A percentile compares a stretch with the other conserved stretches of the same genome.
Evolutionary conservation across 2,113 vertebrate species (phyloP).

Genomic region (Pygoscelis adeliae): DNA sequence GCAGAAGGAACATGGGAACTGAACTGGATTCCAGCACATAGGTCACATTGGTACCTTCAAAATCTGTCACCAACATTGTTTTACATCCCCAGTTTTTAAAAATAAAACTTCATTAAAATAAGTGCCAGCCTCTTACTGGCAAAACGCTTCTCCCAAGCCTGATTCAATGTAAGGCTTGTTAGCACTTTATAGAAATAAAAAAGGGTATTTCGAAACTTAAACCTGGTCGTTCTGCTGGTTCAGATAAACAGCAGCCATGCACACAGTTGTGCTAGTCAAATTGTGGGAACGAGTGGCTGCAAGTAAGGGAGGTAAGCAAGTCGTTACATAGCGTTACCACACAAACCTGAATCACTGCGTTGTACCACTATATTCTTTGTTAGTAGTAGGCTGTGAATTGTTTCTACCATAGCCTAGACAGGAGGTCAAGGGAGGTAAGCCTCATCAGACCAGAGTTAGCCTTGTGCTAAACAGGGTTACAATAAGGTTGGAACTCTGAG

Average conservation of each 20-base stretch:
- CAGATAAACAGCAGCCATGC: neutral
- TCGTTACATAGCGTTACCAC: neutral
- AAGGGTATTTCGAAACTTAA: neutral
- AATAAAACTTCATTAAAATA: neutral
- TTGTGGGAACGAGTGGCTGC: neutral
- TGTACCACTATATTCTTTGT: neutral
- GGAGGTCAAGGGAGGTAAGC: neutral
- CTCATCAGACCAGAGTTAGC: neutral
- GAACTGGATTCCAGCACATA: fast-evolving
- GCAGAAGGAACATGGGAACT: neutral
- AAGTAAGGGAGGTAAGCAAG: neutral
- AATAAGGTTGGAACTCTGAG: neutral
- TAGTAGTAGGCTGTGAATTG: neutral
- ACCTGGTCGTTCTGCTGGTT: neutral
- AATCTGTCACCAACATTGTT: neutral
- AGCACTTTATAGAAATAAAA: neutral
- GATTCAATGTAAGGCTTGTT: neutral
- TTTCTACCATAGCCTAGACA: neutral
- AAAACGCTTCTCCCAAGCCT: neutral
- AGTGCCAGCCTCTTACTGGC: neutral
- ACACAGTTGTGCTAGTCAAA: neutral
- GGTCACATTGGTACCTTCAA: neutral
- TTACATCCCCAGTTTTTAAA: neutral
- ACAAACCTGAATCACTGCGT: neutral
- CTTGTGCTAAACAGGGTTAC: neutral